Base-by-base conservation (phyloP, 2,888 invertebrate species). In the Zelleria hepariella region DNA sequence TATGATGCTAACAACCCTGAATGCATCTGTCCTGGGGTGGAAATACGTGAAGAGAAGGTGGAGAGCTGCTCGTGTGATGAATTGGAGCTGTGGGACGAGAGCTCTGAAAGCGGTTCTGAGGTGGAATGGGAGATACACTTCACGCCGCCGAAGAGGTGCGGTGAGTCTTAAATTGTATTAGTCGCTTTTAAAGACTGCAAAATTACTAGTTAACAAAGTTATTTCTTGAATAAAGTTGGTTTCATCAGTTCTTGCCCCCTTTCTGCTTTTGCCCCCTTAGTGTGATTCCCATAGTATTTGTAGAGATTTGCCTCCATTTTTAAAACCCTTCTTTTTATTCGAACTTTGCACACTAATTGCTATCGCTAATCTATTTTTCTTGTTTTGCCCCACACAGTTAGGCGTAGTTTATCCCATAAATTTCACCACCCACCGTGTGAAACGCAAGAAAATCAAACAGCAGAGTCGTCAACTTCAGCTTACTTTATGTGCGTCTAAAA, bases 71-170 rank as follows among this genome's bases (percentile, higher is more conserved):
- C 74, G 0, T 74, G 71, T 64, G 68, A 69, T 5, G 73, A 74
- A n/a, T 15, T 5, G 15, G 32, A 42, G 32, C 32, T 15, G 10
- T 67, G 71, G 47, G 59, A 51, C 8, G 2, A 32, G 66, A 73
- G 67, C 52, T 77, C 83, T 2, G 74, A 72, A 53, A 77, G 76
- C 59, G 85, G 83, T 0, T 67, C 82, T 47, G 82, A 80, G 59
- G 64, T 82, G 1, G 80, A 87, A 62, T 87, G 86, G 86, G 86
- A 86, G 64, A 72, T 87, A 58, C 80, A 82, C 59, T 87, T 83
- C 62, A 77, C 84, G 1, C 85, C 84, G 10, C 85, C 86, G 32
- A 42, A 42, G 15, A 42, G 10, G 32, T 42, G 32, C 32, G 15
- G 32, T 42, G 18, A 51, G 51, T 23, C 51, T 20, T 23, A 51